Base-by-base conservation (phyloP, 2,113 vertebrate species). In the Jacana jacana region DNA sequence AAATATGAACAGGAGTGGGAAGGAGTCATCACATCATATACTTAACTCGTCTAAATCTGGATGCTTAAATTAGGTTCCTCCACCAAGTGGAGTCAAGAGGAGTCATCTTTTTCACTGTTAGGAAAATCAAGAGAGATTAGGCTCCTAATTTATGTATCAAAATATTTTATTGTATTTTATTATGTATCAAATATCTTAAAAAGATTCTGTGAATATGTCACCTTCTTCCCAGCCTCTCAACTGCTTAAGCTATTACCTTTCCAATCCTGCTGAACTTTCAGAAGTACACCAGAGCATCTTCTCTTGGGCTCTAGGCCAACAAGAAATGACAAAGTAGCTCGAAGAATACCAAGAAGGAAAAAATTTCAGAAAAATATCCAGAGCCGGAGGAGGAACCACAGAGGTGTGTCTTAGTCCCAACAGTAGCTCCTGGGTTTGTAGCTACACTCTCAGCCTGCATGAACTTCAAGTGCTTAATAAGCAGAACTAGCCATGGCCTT, bases 1-100 rank as follows among this genome's bases (percentile, higher is more conserved):
- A 81, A 95, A 93, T 84, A 87, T 87, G 86, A 88, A 71, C 61
- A 84, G 51, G 83, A 93, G 81, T 95, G 81, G 89, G 80, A 93
- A 89, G 89, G 64, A 89, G 57, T 93, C 65, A 57, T 85, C 77
- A 60, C 61, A 79, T 84, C 93, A 61, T 81, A 33, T 39, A 83
- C 82, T 60, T 46, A 65, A 79, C 40, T 94, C n/a, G 35, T 95
- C 49, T 78, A 91, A 95, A 92, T 84, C 69, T 94, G 89, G 35
- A n/a, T 89, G 65, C 73, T 81, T 95, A 93, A 86, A 96, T 86
- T 92, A 87, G 69, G 4, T 84, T 92, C 35, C 73, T 76, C n/a
- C 48, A 75, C 20, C 69, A 75, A 55, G 17, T 35, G 11, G 30
- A 79, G 70, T 76, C 70, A 76, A 77, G 48, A 61, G 65, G 0